Evolutionary conservation across 2,888 invertebrate genomes (phyloP).

Genomic region (Octodonta nipae): DNA sequence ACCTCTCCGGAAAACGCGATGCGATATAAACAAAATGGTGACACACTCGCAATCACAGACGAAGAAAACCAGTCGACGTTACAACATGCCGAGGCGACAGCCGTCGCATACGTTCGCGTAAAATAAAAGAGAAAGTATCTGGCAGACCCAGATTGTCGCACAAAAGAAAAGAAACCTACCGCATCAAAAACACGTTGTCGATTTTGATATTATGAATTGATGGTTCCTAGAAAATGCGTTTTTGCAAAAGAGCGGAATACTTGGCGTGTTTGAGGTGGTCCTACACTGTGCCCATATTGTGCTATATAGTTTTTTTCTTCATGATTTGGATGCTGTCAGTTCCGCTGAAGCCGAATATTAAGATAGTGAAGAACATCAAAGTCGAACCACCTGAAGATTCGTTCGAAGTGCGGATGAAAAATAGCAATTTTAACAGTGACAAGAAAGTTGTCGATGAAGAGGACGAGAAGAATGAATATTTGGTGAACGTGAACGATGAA

Average conservation of each 20-base stretch:
- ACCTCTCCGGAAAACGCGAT: too few relatives aligned
- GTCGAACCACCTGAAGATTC: conserved; percentile 24
- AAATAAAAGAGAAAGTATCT: too few relatives aligned
- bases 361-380: conserved; percentile 19
- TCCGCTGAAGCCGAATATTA: conserved; percentile 30
- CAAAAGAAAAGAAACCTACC: too few relatives aligned
- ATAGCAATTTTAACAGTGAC: conserved; percentile 42
- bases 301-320: conserved; percentile 42
- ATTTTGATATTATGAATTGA: too few relatives aligned
- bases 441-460: conserved; percentile 35
- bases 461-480: conserved; percentile 42
- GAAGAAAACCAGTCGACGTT: too few relatives aligned
- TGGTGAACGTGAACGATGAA: conserved; percentile 30
- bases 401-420: conserved; percentile 32
- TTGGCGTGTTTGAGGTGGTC: conserved; percentile 39
- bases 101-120: too few relatives aligned
- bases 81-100: too few relatives aligned
- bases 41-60: too few relatives aligned
- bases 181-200: too few relatives aligned
- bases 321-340: conserved; percentile 40
- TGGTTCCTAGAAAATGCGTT: too few relatives aligned
- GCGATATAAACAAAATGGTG: too few relatives aligned
- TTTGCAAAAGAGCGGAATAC: conserved; percentile 10
- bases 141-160: too few relatives aligned
- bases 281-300: conserved; percentile 40